Evolutionary conservation across 23 tunicate species (phyloP), one percentile per base, ranked within the genome.

Genomic region (Halocynthia aurantium): DNA sequence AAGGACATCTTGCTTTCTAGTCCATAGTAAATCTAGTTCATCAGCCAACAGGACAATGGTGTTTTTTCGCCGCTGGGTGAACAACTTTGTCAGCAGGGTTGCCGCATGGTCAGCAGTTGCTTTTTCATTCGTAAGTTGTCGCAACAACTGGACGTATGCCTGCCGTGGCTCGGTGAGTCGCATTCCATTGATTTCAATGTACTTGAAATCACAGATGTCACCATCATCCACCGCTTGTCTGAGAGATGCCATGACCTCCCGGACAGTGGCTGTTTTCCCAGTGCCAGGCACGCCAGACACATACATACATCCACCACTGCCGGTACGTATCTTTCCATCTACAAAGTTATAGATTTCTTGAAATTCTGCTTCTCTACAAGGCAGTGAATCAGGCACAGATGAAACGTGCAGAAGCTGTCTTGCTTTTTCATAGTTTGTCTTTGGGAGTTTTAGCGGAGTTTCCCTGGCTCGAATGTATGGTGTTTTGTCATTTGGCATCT

Each of bases 261-360:
- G 86, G 20, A 91, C 91, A 18, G 99, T 96, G 8, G 99, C 99
- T 55, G 99, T 96, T 62, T 96, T 96, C 6, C 99, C 99, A 9
- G 99, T 96, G 40, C 99, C 99, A 40, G 95, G 99, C 15, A 88
- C 99, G 15, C 94, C 95, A 60, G 89, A 91, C 51, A 95, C 68
- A 67, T 81, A 87, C 94, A 87, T 81, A 77, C 94, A 93, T 80
- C 99, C 99, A 50, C 99, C 99, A 13, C 93, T 84, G 50, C 91
- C 96, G 13, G 91, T 80, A 7, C 55, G 54, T 0, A 96, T 85
- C 73, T 86, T 89, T 22, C 88, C 93, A 31, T 96, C 96, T 5
- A 96, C 84, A 69, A 96, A 96, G 50, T 85, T 75, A 69, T 65
- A 96, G 31, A 96, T 85, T 11, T 85, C 62, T 75, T 89, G 86